phyloP scores from a whole-genome alignment of 37 sponge, comb jelly and placozoan genomes.

The Ianthella basta region DNA sequence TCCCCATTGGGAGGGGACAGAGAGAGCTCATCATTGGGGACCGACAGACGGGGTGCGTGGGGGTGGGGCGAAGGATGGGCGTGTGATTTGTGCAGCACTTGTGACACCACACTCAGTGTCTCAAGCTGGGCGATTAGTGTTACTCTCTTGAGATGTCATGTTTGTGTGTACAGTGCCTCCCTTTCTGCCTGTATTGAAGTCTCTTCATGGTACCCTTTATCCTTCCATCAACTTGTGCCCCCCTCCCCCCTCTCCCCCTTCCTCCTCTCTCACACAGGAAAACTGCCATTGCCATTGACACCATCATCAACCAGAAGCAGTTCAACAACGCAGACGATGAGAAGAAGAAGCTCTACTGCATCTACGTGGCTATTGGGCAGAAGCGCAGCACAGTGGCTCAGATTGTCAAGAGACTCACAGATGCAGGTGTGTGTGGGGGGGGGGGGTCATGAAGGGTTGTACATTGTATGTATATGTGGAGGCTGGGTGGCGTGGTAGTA shows the following conservation, averaged over 20 bases:
- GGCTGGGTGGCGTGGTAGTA: background rate
- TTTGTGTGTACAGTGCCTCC: too few relatives aligned
- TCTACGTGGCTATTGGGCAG: constrained; percentile 98
- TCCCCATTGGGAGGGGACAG: constrained; percentile 99
- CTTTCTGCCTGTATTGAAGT: too few relatives aligned
- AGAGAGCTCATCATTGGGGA: constrained; percentile 99
- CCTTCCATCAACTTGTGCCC: too few relatives aligned
- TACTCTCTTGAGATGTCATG: too few relatives aligned
- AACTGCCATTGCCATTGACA: constrained; percentile 98
- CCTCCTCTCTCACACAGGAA: constrained; percentile 59
- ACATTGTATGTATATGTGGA: background rate
- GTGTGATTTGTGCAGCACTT: background rate
- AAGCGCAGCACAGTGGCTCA: constrained; percentile 99
- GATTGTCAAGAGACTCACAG: constrained; percentile 93
- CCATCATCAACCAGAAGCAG: constrained; percentile 97
- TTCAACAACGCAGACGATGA: constrained; percentile 96
- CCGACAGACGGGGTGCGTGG: constrained; percentile 93
- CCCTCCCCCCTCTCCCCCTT: too few relatives aligned
- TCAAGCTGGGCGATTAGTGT: too few relatives aligned
- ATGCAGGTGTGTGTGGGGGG: constrained; percentile 57
- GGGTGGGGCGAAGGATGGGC: background rate
- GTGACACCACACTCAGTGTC: too few relatives aligned
- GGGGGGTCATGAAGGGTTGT: too few relatives aligned
- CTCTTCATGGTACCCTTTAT: background rate
- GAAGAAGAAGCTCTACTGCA: constrained; percentile 98